Evolutionary conservation across 1,140 invertebrate genomes (phyloP), one percentile per base, ranked within the genome.

Genomic region (Ephestia elutella): DNA sequence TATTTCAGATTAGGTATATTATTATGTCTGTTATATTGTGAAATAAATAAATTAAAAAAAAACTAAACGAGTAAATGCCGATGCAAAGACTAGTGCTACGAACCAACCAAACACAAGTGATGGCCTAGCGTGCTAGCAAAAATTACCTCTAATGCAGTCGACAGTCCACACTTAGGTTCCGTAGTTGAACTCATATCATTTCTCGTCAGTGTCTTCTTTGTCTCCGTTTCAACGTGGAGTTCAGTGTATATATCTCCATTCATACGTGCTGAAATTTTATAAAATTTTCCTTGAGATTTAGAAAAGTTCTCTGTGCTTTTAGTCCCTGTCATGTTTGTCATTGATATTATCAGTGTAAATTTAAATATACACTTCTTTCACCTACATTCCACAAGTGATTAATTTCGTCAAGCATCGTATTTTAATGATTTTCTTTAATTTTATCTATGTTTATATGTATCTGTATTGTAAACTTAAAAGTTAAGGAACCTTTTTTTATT

Each of bases 131-230:
- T 72, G 76, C 80, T 79, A 61, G 75, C 73, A 74, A 66, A 68
- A 80, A 79, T 80, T 77, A 75, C 71, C 56, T 64, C 60, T 61
- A 63, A 72, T 71, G 69, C 65, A 65, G 66, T 64, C 66, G 57
- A 64, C 71, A 72, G 58, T 68, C 68, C 73, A 68, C 69, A 71
- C 66, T 67, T 73, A 68, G 66, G 62, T 51, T 35, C 32, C 49
- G 58, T 35, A 64, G 62, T 59, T 21, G 35, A 60, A n/a, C 49
- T 53, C 50, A 25, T 25, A 25, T 25, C 19, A 53, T 53, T 53
- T 10, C 13, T 25, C 28, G 50, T 2, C 19, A 1, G 19, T 53
- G 20, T 25, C 10, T 2, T 8, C 19, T 21, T 21, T 53, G 50
- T 53, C 50, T 53, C 21, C 9, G 21, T 53, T 25, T 53, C 38